phyloP scores from a whole-genome alignment of 2,888 invertebrate genomes.

The Ectropis crepuscularia region DNA sequence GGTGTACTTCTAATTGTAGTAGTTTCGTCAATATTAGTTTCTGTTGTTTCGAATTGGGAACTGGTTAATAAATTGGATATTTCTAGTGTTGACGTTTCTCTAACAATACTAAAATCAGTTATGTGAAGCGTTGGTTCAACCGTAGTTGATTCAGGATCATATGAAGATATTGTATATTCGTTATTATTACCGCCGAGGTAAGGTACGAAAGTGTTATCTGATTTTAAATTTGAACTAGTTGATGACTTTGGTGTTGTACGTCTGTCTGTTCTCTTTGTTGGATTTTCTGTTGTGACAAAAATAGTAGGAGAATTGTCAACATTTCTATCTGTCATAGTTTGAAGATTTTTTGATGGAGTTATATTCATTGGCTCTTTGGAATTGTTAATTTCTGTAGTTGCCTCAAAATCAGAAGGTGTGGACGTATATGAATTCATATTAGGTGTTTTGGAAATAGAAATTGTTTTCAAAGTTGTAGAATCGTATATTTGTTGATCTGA shows the following conservation, averaged over 20 bases:
- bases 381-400: background rate
- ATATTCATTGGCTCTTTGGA: background rate
- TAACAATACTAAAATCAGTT: background rate
- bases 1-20: background rate
- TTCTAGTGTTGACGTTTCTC: background rate
- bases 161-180: too few relatives aligned
- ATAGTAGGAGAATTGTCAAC: background rate
- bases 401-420: background rate
- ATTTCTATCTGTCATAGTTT: background rate
- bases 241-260: too few relatives aligned
- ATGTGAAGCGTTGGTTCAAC: background rate
- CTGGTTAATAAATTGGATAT: background rate
- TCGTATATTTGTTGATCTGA: background rate
- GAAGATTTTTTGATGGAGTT: background rate
- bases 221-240: too few relatives aligned
- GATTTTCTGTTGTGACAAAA: background rate
- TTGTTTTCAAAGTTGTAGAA: background rate
- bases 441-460: background rate
- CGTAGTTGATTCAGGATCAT: background rate
- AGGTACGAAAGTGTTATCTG: too few relatives aligned
- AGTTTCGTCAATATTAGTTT: background rate
- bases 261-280: background rate
- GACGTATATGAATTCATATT: background rate
- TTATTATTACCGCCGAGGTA: too few relatives aligned
- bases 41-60: slow-evolving; percentile 6